Evolutionary conservation across 2,113 vertebrate genomes (phyloP), one percentile per base, ranked within the genome.

Genomic region (Lepus timidus): DNA sequence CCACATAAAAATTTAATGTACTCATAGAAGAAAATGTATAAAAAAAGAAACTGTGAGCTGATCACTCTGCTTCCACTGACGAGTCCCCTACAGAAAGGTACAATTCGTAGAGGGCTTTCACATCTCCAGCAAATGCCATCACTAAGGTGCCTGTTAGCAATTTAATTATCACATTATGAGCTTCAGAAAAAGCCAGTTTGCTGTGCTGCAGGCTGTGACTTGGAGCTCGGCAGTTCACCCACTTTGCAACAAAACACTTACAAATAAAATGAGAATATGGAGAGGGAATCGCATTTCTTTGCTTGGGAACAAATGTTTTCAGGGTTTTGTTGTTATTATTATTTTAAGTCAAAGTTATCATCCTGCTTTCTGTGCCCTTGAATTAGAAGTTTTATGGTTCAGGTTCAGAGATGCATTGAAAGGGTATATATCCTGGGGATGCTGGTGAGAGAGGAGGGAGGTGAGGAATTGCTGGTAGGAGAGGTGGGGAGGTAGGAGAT

Each of bases 141-240:
- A 99, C 99, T 98, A 99, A 99, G 99, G 98, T 98, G 98, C 98
- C 99, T 99, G 99, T 99, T 99, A 99, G 99, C 98, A 99, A 98
- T 99, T 99, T 99, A 99, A 99, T 99, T 99, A 99, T 99, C 99
- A 99, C 99, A 99, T 99, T 99, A 99, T 98, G 99, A 99, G 98
- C 98, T 99, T 99, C 98, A 99, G 98, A 99, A 99, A 98, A 98
- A 98, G 97, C 94, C 98, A 96, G 98, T 98, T 98, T 98, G 98
- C 97, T 96, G 98, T 98, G 98, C 98, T 98, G 97, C 98, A 98
- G 99, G 98, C 98, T 98, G 98, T 98, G 98, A 99, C 99, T 98
- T 96, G 96, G 97, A 98, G 98, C 97, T 98, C 97, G 9, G 19
- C 97, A 97, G 98, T 97, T 98, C 97, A 98, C 98, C 98, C 96